Conservation (phyloP, 2,888 invertebrate species). For the Cheilosia grossa region DNA sequence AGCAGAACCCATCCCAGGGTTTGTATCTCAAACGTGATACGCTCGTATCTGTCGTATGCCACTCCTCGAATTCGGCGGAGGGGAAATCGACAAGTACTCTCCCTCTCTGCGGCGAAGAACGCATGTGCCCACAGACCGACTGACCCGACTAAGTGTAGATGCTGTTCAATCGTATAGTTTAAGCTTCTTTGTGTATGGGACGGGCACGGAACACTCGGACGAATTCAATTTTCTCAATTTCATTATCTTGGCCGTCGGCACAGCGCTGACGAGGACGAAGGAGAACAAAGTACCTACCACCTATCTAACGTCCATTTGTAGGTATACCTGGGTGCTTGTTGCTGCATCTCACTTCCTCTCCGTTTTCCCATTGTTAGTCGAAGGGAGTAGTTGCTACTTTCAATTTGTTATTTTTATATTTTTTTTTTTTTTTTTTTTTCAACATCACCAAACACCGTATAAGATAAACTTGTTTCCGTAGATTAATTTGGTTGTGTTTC, state of each 20-base stretch:
- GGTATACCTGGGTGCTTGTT: slow-evolving; percentile 33
- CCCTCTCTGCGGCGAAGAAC: slow-evolving; percentile 24
- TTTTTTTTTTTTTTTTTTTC: not conserved
- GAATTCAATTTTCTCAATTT: slow-evolving; percentile 73
- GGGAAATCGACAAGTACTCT: slow-evolving; percentile 58
- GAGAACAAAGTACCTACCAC: slow-evolving; percentile 19
- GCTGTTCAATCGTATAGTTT: slow-evolving; percentile 32
- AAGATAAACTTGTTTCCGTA: slow-evolving; percentile 74
- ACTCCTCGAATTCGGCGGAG: slow-evolving; percentile 41
- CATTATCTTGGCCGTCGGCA: slow-evolving; percentile 62
- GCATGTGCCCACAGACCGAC: slow-evolving; percentile 17
- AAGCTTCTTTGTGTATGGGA: slow-evolving; percentile 25
- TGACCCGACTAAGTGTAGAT: slow-evolving; percentile 19
- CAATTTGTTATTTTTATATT: not conserved
- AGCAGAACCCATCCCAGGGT: slow-evolving; percentile 49
- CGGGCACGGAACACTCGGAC: slow-evolving; percentile 12
- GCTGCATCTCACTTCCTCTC: slow-evolving; percentile 50
- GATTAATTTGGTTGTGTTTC: slow-evolving; percentile 74
- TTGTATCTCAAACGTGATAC: slow-evolving; percentile 59
- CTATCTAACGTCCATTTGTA: slow-evolving; percentile 29
- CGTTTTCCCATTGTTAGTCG: not conserved
- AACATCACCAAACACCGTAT: slow-evolving; percentile 1
- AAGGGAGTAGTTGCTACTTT: slow-evolving; percentile 27
- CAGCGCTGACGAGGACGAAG: slow-evolving; percentile 25
- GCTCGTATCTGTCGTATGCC: slow-evolving; percentile 42